phyloP scores from a whole-genome alignment of 2,888 invertebrate species.

The Drosophila multiciliata region DNA sequence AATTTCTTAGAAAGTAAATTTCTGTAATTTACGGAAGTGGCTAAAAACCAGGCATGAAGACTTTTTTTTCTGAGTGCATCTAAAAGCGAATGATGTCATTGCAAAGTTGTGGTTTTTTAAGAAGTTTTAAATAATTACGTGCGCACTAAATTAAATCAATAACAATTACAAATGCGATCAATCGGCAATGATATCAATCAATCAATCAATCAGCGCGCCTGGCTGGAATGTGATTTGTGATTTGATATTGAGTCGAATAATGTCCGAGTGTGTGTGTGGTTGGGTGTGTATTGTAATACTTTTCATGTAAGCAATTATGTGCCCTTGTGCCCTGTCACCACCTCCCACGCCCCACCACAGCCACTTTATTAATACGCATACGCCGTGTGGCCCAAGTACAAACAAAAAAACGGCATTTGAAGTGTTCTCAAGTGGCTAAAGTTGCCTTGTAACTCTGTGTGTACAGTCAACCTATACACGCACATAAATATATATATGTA shows the following conservation, averaged over 20 bases:
- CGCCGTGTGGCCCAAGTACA: conserved; percentile 50
- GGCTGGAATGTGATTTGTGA: conserved; percentile 36
- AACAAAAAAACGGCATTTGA: conserved; percentile 41
- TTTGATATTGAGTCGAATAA: conserved; percentile 23
- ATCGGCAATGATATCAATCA: conserved; percentile 63
- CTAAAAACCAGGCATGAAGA: neutral
- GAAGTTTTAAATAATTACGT: conserved; percentile 67
- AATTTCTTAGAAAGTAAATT: neutral
- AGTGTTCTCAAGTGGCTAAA: conserved; percentile 53
- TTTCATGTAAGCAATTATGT: conserved; percentile 75
- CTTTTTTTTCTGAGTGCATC: neutral
- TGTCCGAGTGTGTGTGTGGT: conserved; percentile 8
- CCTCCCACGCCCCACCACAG: neutral
- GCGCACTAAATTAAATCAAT: conserved; percentile 77
- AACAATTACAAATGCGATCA: conserved; percentile 68
- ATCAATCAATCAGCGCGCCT: conserved; percentile 70
- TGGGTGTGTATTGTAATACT: conserved; percentile 56
- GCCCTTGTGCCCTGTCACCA: conserved; percentile 6
- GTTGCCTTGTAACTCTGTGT: conserved; percentile 22
- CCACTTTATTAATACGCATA: conserved; percentile 62
- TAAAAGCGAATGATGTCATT: conserved; percentile 46
- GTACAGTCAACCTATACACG: neutral
- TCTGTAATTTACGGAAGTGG: neutral
- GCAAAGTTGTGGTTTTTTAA: conserved; percentile 19
- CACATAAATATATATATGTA: neutral